Evolutionary conservation across 2,888 invertebrate species (phyloP).

Genomic region (Ariolimax columbianus): DNA sequence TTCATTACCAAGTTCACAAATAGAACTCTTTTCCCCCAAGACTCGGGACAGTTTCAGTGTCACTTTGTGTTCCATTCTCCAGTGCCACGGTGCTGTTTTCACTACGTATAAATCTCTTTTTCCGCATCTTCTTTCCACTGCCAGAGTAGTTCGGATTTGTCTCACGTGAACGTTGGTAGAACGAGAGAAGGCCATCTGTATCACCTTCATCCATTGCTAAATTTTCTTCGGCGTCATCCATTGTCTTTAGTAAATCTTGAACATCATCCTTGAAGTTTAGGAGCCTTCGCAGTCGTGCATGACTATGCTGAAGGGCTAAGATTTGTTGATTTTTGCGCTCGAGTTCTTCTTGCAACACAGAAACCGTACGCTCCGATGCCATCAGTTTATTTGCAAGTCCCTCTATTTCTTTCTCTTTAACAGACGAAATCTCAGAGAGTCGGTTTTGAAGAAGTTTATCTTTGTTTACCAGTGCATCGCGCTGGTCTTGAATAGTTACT

Average conservation of each 20-base stretch:
- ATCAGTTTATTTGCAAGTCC: slow-evolving; percentile 53
- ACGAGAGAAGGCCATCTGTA: slow-evolving; percentile 44
- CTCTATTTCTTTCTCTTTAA: slow-evolving; percentile 56
- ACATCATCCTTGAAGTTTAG: slow-evolving; percentile 54
- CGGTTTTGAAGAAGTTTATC: slow-evolving; percentile 58
- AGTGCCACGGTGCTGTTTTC: slow-evolving; percentile 22
- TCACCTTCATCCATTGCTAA: slow-evolving; percentile 53
- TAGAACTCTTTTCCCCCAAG: slow-evolving; percentile 56
- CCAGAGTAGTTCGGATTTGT: slow-evolving; percentile 2
- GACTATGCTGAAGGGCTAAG: slow-evolving; percentile 52
- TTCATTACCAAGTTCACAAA: slow-evolving; percentile 38
- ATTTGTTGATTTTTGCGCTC: slow-evolving; percentile 59
- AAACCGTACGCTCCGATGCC: slow-evolving; percentile 61
- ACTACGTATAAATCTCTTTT: slow-evolving; percentile 35
- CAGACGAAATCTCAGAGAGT: slow-evolving; percentile 51
- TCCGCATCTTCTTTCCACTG: slow-evolving; percentile 29
- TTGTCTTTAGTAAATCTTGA: slow-evolving; percentile 52
- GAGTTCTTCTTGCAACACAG: slow-evolving; percentile 60
- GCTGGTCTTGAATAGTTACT: slow-evolving; percentile 65
- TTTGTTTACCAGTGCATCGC: slow-evolving; percentile 62
- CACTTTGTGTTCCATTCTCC: slow-evolving; percentile 38
- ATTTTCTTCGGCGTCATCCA: slow-evolving; percentile 56
- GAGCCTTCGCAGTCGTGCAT: slow-evolving; percentile 49
- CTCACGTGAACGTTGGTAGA: slow-evolving; percentile 37
- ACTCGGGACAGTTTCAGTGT: slow-evolving; percentile 31